Evolutionary conservation across 2,888 invertebrate genomes (phyloP).

Genomic region (Drosophila tanythrix): DNA sequence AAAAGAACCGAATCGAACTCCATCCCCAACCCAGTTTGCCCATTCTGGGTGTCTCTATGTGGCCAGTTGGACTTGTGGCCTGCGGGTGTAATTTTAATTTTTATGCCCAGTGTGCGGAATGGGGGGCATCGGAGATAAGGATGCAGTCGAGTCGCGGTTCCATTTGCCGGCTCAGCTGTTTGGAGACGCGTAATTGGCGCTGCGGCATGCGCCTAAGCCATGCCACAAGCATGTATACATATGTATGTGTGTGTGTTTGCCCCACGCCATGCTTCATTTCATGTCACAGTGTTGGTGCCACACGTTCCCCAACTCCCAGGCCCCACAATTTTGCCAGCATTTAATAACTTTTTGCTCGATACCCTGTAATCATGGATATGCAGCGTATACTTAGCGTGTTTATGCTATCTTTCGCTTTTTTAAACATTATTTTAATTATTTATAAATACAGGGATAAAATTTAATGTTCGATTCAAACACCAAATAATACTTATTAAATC

Average conservation of each 20-base stretch:
- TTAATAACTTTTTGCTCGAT: slow-evolving; percentile 68
- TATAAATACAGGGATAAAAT: background rate
- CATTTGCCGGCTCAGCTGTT: slow-evolving; percentile 62
- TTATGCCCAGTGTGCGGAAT: slow-evolving; percentile 57
- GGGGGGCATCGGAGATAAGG: background rate
- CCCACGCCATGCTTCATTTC: slow-evolving; percentile 64
- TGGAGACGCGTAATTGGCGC: slow-evolving; percentile 71
- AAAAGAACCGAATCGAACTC: slow-evolving; percentile 8
- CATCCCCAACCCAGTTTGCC: slow-evolving; percentile 1
- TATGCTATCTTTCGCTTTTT: background rate
- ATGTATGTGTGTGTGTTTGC: slow-evolving; percentile 13
- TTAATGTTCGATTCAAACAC: background rate
- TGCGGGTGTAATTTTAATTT: slow-evolving; percentile 83
- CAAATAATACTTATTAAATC: background rate
- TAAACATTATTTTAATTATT: background rate
- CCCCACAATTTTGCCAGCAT: slow-evolving; percentile 46
- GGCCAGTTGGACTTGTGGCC: slow-evolving; percentile 50
- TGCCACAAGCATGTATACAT: slow-evolving; percentile 32
- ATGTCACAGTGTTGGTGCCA: slow-evolving; percentile 68
- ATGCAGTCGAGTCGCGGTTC: slow-evolving; percentile 4
- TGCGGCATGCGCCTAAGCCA: slow-evolving; percentile 65
- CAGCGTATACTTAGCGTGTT: background rate
- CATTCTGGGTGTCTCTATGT: slow-evolving; percentile 25
- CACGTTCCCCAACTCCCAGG: slow-evolving; percentile 33
- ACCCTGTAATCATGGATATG: slow-evolving; percentile 34